Conservation (phyloP, 2,113 vertebrate species). For the Andinoacara biseriatus region DNA sequence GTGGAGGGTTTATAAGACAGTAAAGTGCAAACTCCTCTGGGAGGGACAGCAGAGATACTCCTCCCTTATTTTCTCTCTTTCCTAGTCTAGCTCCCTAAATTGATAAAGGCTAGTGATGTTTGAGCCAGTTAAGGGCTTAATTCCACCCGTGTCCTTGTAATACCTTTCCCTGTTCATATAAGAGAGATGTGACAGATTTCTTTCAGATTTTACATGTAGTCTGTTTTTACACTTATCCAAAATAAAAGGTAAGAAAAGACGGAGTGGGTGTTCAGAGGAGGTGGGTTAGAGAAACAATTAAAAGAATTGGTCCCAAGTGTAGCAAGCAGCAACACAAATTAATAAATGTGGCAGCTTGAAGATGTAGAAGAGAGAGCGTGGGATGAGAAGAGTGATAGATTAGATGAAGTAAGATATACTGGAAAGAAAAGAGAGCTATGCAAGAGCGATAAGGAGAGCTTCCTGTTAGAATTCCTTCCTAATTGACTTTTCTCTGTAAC, state of each 20-base stretch:
- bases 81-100: conserved; percentile 16
- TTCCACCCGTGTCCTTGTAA: neutral
- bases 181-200: neutral
- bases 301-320: neutral
- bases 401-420: conserved; percentile 35
- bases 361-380: conserved; percentile 5
- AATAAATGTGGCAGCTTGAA: neutral
- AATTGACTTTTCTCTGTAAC: conserved; percentile 70
- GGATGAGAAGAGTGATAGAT: conserved; percentile 14
- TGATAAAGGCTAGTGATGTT: conserved; percentile 29
- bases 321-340: neutral
- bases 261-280: neutral
- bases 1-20: conserved; percentile 26
- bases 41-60: conserved; percentile 23
- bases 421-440: conserved; percentile 24
- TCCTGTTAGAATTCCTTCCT: conserved; percentile 74
- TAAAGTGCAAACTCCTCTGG: conserved; percentile 18
- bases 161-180: conserved; percentile 15
- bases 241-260: neutral
- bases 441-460: conserved; percentile 37
- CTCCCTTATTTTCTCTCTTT: conserved; percentile 17
- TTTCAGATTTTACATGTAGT: neutral
- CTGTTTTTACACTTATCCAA: neutral
- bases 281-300: neutral
- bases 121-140: conserved; percentile 14